These are phyloP conservation scores for Suricata suricatta DNA, from an alignment of 2,113 vertebrate genomes.

Conservation along the genomic window DNA sequence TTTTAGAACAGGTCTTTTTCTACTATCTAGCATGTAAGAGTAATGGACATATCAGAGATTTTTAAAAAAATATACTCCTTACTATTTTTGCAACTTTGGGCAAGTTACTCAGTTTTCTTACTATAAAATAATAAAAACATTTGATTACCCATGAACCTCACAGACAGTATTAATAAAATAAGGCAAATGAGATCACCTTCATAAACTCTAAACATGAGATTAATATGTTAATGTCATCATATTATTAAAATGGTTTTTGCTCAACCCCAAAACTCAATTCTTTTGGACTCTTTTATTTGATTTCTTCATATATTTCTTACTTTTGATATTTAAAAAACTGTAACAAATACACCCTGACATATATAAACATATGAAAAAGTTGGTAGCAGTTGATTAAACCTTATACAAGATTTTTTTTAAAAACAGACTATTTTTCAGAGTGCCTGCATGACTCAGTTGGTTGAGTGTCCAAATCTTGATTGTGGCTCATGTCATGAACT, in stretches of 20 bases:
- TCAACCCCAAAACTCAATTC: not conserved
- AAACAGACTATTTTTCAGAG: not conserved
- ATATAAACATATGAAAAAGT: not conserved
- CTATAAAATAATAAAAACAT: not conserved
- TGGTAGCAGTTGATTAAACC: not conserved
- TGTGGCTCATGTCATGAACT: too few species aligned
- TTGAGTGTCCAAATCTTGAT: too few species aligned
- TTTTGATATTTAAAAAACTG: not conserved
- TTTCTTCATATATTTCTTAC: not conserved
- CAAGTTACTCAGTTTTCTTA: not conserved
- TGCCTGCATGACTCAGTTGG: too few species aligned
- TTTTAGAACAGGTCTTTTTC: not conserved
- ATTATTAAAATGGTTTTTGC: not conserved
- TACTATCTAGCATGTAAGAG: not conserved
- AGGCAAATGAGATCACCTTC: not conserved
- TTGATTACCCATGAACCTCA: not conserved
- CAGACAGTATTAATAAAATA: not conserved
- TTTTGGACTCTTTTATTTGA: not conserved
- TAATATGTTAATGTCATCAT: not conserved
- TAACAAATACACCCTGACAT: not conserved
- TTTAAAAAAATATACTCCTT: not conserved
- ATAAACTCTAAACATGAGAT: not conserved
- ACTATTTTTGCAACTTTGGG: not conserved
- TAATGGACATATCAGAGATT: not conserved
- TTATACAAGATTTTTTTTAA: not conserved